Conservation (phyloP, 1,140 invertebrate species). For the Rhopalosiphum maidis region DNA sequence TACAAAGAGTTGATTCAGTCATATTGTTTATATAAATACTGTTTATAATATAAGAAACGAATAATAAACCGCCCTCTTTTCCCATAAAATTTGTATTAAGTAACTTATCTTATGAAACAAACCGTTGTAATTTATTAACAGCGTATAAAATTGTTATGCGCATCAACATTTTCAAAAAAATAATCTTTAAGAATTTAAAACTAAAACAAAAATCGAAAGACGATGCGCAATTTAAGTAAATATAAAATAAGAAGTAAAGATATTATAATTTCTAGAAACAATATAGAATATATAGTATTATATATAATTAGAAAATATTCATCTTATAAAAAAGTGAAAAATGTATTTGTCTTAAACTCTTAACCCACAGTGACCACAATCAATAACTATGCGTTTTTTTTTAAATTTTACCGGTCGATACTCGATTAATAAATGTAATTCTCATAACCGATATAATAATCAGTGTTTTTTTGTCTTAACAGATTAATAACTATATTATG, state of each 20-base stretch:
- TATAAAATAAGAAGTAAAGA: neutral
- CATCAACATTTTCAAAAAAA: neutral
- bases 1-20: neutral
- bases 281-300: neutral
- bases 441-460: too few relatives aligned
- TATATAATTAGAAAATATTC: too few relatives aligned
- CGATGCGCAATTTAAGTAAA: neutral
- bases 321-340: too few relatives aligned
- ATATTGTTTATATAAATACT: neutral
- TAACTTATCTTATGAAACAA: neutral
- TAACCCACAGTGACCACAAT: too few relatives aligned
- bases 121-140: neutral
- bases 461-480: too few relatives aligned
- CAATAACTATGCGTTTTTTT: too few relatives aligned
- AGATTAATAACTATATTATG: too few relatives aligned
- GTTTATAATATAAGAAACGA: too few relatives aligned
- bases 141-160: neutral
- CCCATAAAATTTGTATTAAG: neutral
- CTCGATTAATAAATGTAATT: too few relatives aligned
- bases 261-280: neutral
- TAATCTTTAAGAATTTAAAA: neutral
- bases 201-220: neutral
- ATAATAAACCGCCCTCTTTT: neutral
- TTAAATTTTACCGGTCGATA: too few relatives aligned
- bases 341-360: too few relatives aligned